Evolutionary conservation across 2,113 vertebrate genomes (phyloP).

Genomic region (Stegostoma tigrinum): DNA sequence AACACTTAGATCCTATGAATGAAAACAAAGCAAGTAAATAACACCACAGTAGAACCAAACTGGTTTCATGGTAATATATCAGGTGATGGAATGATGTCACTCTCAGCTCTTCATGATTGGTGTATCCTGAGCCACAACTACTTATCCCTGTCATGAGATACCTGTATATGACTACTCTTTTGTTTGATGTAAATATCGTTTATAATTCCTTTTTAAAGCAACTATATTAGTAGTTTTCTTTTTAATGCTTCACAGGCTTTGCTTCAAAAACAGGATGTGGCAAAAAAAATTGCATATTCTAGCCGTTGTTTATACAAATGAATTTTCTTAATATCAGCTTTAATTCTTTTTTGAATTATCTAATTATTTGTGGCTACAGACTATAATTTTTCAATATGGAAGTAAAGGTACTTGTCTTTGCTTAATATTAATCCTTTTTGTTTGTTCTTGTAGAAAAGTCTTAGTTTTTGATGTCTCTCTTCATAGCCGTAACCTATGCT

Average conservation of each 20-base stretch:
- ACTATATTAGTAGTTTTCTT: neutral
- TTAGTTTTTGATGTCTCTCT: neutral
- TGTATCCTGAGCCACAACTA: neutral
- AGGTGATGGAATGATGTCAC: neutral
- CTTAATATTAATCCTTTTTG: neutral
- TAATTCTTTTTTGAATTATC: neutral
- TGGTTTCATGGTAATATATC: neutral
- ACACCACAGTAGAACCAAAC: neutral
- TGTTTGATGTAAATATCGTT: neutral
- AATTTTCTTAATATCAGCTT: neutral
- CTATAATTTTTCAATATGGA: neutral
- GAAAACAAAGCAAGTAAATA: neutral
- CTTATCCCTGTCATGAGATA: neutral
- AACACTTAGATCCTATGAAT: neutral
- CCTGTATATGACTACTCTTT: neutral
- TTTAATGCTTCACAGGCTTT: neutral
- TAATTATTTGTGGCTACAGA: neutral
- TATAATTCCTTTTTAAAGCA: neutral
- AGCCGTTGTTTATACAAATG: neutral
- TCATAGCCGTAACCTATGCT: neutral
- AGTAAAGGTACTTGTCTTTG: neutral
- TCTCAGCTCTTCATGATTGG: neutral
- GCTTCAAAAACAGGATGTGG: neutral
- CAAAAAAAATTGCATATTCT: neutral
- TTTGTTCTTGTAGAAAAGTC: neutral